Base-by-base conservation (phyloP, 2,113 vertebrate species). In the Myodes glareolus region DNA sequence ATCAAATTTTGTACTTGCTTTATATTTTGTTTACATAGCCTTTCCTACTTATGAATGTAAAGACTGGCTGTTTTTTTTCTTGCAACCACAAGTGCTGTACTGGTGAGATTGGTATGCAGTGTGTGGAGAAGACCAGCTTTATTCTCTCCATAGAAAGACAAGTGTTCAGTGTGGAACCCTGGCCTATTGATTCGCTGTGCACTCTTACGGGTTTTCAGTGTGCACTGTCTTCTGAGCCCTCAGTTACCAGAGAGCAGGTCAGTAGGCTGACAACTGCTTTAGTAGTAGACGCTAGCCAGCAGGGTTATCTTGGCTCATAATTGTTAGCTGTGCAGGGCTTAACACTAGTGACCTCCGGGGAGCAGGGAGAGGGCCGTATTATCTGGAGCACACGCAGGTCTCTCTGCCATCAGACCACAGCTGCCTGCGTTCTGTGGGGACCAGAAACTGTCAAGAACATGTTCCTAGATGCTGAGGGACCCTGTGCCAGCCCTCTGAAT, bases 401-500 rank as follows among this genome's bases (percentile, higher is more conserved):
- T 55, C 31, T 42, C 25, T 58, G 81, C 65, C 13, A 21, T 7
- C 29, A 21, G 39, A 29, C 23, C 36, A 13, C 23, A 55, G 47
- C 16, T 27, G 4, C 1, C 85, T 65, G 31, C 10, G 0, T 39
- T 76, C 39, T 12, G 1, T 29, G 25, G 33, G 31, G n/a, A 77
- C 4, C 17, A 7, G 87, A 58, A 61, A 23, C 0, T 5, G 1
- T 45, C 61, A 25, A 13, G 7, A 13, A 3, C 5, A 3, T 45
- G 52, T 4, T 52, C 47, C 0, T 0, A 5, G 39, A 19, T 0
- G 36, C 16, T 39, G 0, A 31, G 27, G n/a, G 85, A 14, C 25
- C 8, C 65, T 4, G 4, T 21, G 4, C 10, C 33, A 9, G 8
- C 10, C 0, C 0, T 45, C 2, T 0, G 75, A 47, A 36, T 0